Evolutionary conservation across 1,140 invertebrate species (phyloP).

Genomic region (Neuroterus valhalla): DNA sequence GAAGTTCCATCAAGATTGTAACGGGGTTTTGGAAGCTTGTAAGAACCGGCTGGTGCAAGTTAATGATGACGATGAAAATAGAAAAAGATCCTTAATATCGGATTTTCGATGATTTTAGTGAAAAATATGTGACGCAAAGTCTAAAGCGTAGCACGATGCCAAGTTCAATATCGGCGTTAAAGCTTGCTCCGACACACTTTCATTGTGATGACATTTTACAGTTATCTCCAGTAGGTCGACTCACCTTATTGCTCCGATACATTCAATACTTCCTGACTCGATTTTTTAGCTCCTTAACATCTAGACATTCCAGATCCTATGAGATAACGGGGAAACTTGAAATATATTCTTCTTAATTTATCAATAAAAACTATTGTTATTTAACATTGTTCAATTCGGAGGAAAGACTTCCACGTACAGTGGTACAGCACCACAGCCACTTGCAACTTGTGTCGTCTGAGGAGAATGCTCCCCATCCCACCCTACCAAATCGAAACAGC

Average conservation of each 20-base stretch:
- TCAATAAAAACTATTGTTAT: neutral
- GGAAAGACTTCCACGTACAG: slow-evolving; percentile 25
- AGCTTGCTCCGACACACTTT: slow-evolving; percentile 64
- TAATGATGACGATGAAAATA: neutral
- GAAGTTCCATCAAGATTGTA: neutral
- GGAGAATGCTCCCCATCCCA: neutral
- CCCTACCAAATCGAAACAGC: neutral
- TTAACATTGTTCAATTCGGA: neutral
- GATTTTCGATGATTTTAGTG: neutral
- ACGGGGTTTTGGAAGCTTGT: neutral
- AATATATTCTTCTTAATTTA: neutral
- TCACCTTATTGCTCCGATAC: slow-evolving; percentile 57
- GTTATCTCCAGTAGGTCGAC: slow-evolving; percentile 68
- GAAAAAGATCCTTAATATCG: neutral
- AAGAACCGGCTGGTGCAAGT: slow-evolving; percentile 18
- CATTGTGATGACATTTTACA: slow-evolving; percentile 69
- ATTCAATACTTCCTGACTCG: slow-evolving; percentile 31
- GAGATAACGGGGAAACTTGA: neutral
- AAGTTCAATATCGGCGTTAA: slow-evolving; percentile 44
- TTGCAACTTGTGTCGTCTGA: too few relatives aligned
- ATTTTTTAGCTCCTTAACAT: neutral
- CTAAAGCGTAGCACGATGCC: slow-evolving; percentile 3
- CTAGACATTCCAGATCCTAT: slow-evolving; percentile 2
- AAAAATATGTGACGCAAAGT: slow-evolving; percentile 1
- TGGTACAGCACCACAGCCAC: neutral